Evolutionary conservation across 2,113 vertebrate species (phyloP).

Genomic region (Ellobius talpinus): DNA sequence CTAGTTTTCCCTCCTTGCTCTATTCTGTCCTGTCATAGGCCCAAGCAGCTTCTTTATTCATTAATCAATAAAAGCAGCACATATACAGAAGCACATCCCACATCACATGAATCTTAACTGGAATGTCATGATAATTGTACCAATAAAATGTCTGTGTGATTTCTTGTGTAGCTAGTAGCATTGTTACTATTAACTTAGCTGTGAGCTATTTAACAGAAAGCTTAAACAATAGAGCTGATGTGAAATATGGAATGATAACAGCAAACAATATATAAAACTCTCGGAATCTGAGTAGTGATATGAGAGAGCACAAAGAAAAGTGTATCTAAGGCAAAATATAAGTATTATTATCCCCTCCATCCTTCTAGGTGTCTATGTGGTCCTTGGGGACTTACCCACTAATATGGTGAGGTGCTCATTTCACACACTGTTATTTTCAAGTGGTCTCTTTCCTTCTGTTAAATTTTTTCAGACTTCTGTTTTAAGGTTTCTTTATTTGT

Average conservation of each 20-base stretch:
- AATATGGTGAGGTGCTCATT: background rate
- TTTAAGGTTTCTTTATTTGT: background rate
- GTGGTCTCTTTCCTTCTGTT: background rate
- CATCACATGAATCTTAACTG: background rate
- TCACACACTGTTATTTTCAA: background rate
- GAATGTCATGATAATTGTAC: background rate
- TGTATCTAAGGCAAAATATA: background rate
- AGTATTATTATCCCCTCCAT: background rate
- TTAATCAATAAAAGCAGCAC: no score
- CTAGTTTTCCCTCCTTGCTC: no score
- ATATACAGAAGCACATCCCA: no score
- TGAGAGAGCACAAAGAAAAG: background rate
- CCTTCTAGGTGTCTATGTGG: background rate
- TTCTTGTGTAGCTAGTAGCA: background rate
- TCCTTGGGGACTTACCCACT: background rate
- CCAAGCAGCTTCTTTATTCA: no score
- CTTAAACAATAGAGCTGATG: background rate
- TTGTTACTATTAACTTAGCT: background rate
- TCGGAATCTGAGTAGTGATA: background rate
- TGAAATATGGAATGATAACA: background rate
- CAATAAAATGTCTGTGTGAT: constrained; percentile 21
- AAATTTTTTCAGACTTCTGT: background rate
- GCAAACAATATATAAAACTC: background rate
- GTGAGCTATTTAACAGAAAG: constrained; percentile 3
- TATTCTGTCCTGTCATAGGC: no score